Evolutionary conservation across 1,140 invertebrate species (phyloP).

Genomic region (Plectrocnemia conspersa): DNA sequence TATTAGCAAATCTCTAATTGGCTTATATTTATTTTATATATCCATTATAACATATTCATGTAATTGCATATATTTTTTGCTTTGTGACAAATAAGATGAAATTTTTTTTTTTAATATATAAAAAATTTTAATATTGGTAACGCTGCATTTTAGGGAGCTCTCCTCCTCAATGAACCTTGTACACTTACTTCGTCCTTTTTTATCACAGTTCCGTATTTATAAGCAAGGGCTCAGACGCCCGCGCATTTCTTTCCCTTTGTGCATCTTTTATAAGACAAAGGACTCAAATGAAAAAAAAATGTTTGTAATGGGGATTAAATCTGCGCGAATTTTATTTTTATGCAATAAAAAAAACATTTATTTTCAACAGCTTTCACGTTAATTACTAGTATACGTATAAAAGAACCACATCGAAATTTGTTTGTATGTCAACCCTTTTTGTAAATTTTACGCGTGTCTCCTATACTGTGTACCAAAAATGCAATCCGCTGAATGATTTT

Average conservation of each 20-base stretch:
- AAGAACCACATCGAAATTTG: too few relatives aligned
- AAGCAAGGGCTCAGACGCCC: constrained; percentile 17
- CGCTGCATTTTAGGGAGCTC: not conserved
- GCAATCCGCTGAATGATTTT: constrained; percentile 25
- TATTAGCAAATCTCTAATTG: too few relatives aligned
- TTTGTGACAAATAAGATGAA: not conserved
- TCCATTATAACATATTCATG: too few relatives aligned
- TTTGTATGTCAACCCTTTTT: constrained; percentile 16
- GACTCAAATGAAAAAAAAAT: constrained; percentile 33
- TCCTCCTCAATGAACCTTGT: constrained; percentile 8
- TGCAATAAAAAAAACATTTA: too few relatives aligned
- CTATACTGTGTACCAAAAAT: too few relatives aligned
- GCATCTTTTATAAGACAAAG: constrained; percentile 35
- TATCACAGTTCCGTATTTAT: constrained; percentile 12
- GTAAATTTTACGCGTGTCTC: too few relatives aligned
- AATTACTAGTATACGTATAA: too few relatives aligned
- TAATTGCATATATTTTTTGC: too few relatives aligned
- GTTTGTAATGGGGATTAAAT: constrained; percentile 33
- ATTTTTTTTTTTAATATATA: not conserved
- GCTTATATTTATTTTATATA: too few relatives aligned
- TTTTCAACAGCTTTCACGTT: too few relatives aligned
- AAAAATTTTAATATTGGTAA: not conserved
- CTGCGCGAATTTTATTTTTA: too few relatives aligned
- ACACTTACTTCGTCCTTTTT: constrained; percentile 18
- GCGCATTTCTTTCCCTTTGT: constrained; percentile 13